phyloP scores from a whole-genome alignment of 2,888 invertebrate species.

The Cetonia aurata region DNA sequence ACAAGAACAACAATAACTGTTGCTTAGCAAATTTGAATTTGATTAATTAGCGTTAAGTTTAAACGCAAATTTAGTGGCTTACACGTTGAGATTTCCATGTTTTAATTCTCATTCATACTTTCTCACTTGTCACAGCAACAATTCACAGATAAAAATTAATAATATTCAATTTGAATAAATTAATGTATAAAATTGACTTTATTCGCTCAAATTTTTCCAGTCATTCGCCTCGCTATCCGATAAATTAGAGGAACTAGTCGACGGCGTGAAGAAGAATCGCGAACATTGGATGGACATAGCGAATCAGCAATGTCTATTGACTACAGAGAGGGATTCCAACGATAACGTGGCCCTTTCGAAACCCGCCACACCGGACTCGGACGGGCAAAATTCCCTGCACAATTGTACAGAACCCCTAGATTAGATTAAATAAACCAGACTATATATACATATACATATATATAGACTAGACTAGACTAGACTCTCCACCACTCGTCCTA shows the following conservation, averaged over 20 bases:
- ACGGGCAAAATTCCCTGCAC: slow-evolving; percentile 47
- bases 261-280: slow-evolving; percentile 86
- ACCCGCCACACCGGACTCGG: slow-evolving; percentile 57
- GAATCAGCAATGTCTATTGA: slow-evolving; percentile 58
- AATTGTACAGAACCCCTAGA: slow-evolving; percentile 47
- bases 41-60: no score
- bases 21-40: slow-evolving; percentile 6
- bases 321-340: slow-evolving; percentile 58
- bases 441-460: neutral
- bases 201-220: slow-evolving; percentile 68
- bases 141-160: no score
- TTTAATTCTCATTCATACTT: no score
- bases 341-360: slow-evolving; percentile 60
- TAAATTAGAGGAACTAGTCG: slow-evolving; percentile 82
- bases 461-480: neutral
- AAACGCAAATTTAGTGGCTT: no score
- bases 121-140: no score
- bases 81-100: no score
- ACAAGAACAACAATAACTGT: no score
- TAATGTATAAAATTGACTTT: neutral
- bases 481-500: neutral
- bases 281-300: slow-evolving; percentile 87
- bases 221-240: slow-evolving; percentile 87
- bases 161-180: no score
- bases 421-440: slow-evolving; percentile 9